These are phyloP conservation scores for Hydrolagus colliei DNA, from an alignment of 2,797 vertebrate genomes.

Conservation along the genomic window DNA sequence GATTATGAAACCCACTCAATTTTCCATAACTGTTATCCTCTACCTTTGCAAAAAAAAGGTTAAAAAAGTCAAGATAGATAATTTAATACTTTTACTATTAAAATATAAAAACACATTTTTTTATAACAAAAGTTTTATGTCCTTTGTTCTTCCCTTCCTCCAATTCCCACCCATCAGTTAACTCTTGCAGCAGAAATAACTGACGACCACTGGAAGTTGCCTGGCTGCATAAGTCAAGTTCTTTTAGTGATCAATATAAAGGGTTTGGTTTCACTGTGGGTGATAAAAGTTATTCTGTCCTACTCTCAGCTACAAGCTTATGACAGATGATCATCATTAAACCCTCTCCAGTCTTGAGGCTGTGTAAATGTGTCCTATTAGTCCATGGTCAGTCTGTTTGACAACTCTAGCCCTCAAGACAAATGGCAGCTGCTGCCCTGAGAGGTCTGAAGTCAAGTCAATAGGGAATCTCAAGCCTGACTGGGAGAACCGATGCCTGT, in stretches of 20 bases:
- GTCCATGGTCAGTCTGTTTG: conserved; percentile 55
- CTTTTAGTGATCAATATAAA: conserved; percentile 44
- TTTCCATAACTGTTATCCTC: not conserved
- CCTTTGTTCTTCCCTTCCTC: no score
- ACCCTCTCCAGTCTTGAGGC: conserved; percentile 43
- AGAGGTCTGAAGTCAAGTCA: conserved; percentile 66
- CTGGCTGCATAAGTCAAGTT: conserved; percentile 38
- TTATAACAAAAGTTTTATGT: not conserved
- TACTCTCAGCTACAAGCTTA: conserved; percentile 50
- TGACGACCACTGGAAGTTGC: not conserved
- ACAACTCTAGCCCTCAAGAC: conserved; percentile 59
- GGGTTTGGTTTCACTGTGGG: conserved; percentile 50
- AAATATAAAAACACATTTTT: not conserved
- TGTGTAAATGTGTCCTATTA: conserved; percentile 66
- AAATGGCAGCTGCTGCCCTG: conserved; percentile 65
- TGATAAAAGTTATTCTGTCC: conserved; percentile 56
- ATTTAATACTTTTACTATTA: not conserved
- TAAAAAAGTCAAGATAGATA: not conserved
- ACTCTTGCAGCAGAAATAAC: not conserved
- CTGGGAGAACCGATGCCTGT: conserved; percentile 56
- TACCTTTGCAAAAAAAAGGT: not conserved
- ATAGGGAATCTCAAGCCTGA: conserved; percentile 56
- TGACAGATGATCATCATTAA: conserved; percentile 66
- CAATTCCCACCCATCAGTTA: no score
- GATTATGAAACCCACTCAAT: not conserved